Percentiles rank a stretch among this genome's conserved stretches.
These are phyloP conservation scores for Aviceda subcristata DNA, from an alignment of 2,113 vertebrate species.

Conservation along the genomic window DNA sequence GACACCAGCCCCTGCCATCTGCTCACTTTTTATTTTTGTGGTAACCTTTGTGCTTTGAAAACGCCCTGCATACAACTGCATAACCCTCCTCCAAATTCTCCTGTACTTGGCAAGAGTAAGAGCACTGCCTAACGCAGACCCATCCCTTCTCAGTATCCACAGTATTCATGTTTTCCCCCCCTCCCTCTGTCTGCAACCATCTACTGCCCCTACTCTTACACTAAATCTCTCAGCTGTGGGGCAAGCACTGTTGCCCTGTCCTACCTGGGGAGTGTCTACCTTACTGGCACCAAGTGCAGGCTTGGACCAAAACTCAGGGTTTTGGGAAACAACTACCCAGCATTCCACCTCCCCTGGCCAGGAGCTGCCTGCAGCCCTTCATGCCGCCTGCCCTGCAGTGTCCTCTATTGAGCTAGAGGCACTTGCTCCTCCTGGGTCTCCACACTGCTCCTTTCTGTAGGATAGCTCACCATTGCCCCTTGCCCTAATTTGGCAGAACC, in stretches of 20 bases:
- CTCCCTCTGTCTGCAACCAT: not conserved
- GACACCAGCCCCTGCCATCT: not conserved
- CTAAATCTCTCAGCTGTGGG: not conserved
- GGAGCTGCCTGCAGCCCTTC: not conserved
- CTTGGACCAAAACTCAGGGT: not conserved
- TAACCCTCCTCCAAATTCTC: not conserved
- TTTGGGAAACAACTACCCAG: not conserved
- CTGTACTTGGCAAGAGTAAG: not conserved
- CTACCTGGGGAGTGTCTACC: not conserved
- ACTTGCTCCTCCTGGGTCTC: not conserved
- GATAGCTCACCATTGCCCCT: not conserved
- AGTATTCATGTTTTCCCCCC: not conserved
- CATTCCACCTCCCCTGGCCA: not conserved
- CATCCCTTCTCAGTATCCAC: not conserved
- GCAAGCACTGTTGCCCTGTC: not conserved
- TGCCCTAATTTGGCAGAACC: not conserved
- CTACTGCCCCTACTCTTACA: not conserved
- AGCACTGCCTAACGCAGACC: not conserved
- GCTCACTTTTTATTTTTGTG: constrained; percentile 16
- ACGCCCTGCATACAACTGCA: not conserved
- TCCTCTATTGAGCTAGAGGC: constrained; percentile 19
- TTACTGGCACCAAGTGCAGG: not conserved
- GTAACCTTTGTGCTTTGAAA: constrained; percentile 11
- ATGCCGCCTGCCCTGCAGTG: not conserved
- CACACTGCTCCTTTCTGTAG: not conserved